Base-by-base conservation (phyloP, 53 echinoderm and acorn worm species). In the Crossaster papposus region DNA sequence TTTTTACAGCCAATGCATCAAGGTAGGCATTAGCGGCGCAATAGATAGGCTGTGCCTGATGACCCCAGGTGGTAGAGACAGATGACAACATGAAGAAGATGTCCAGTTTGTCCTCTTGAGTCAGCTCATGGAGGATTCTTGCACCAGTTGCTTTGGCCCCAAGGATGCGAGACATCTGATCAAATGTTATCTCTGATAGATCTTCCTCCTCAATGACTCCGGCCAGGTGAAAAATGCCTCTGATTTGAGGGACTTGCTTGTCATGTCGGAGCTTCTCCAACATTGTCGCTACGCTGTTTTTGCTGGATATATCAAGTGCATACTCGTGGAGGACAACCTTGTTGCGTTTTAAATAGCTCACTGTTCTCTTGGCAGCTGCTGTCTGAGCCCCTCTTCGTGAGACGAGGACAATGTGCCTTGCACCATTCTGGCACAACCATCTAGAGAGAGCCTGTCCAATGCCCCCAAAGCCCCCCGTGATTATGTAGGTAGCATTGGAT, bases 371-470 rank as follows among this genome's bases (percentile, higher is more conserved):
- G 6, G 89, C 82, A 18, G 75, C 75, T 36, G 75, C 75, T 33
- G 75, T 74, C 28, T 33, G 14, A 13, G 75, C 75, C 30, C 92
- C 90, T n/a, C 72, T 88, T 44, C 92, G 90, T 4, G 94, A 95
- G 64, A 93, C 74, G 52, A 97, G 79, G 54, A 94, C 94, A 70
- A 97, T 92, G 82, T 94, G 89, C 33, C 89, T 83, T 15, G 97
- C 97, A 51, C 97, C 97, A 71, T 95, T 97, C 30, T 79, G 88
- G 53, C 88, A 93, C 8, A 97, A 70, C 97, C 97, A 97, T 55
- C 97, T 90, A 0, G 94, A 88, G 68, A 97, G 65, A 38, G 93
- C 92, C 64, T 94, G 96, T 7, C 93, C 96, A 14, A 95, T 72
- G 18, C 94, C 94, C 33, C 92, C 83, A 32, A 85, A 90, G 12